Evolutionary conservation across 2,797 vertebrate species (phyloP), one percentile per base, ranked within the genome.

Genomic region (Eulemur albifrons): DNA sequence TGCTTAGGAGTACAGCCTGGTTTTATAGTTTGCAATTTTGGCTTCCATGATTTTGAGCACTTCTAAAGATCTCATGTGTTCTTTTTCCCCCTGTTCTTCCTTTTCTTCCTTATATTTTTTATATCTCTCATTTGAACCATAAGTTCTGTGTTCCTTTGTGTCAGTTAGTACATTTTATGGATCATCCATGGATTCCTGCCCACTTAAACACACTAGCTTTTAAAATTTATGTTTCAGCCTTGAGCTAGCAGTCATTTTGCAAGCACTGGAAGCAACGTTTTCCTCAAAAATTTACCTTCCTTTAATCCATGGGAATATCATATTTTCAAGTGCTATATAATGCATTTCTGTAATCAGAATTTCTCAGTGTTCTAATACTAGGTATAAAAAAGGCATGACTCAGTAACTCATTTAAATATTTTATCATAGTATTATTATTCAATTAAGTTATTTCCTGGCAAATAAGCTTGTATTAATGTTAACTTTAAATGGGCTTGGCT

Each of bases 121-220:
- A 86, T 77, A 25, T 17, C 10, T 91, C 79, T 97, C 85, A 84
- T 94, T 96, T 96, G 95, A 97, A 72, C 88, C 13, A 2, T 93
- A 69, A 83, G 27, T 93, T 88, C 82, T 94, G 45, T 79, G 54
- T 90, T 95, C 65, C 52, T 97, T 96, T 89, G 73, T 96, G 88
- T 91, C 61, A 80, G 35, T 88, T 81, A 83, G 35, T 88, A 84
- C 11, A 3, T 90, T 96, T 97, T 91, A 92, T 96, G 83, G 32
- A 93, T 88, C 69, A 87, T 88, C 85, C 7, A 50, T 89, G 93
- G 35, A 97, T 91, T 89, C 50, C 54, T 69, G 5, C 32, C 0
- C 32, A 82, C 92, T 98, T 95, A 97, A 97, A 96, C 91, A 95
- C 15, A 93, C n/a, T 27, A 50, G 76, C 73, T 96, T 97, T 96